Evolutionary conservation across 2,888 invertebrate species (phyloP).

Genomic region (Meloe dianella): DNA sequence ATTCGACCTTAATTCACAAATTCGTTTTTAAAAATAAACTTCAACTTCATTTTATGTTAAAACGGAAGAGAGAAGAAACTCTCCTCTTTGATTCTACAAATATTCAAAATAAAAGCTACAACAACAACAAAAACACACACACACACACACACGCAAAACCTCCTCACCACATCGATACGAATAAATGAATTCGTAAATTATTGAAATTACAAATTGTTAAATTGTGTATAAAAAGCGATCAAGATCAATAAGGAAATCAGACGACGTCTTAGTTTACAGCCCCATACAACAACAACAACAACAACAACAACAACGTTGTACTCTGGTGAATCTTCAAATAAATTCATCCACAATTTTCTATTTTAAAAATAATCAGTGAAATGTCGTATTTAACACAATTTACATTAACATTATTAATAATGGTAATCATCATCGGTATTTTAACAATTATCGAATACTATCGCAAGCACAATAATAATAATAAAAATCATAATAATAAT

Average conservation of each 20-base stretch:
- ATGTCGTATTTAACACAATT: background rate
- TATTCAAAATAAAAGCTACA: no score
- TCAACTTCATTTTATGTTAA: no score
- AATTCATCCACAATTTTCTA: no score
- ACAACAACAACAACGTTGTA: constrained; percentile 22
- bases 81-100: no score
- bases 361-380: background rate
- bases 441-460: background rate
- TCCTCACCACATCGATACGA: no score
- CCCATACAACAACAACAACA: background rate
- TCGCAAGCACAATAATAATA: constrained; percentile 14
- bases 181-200: constrained; percentile 1
- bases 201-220: background rate
- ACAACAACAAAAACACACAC: no score
- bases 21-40: no score
- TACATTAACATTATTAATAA: background rate
- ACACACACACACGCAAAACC: no score
- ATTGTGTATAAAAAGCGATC: background rate
- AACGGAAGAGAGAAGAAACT: no score
- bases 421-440: constrained; percentile 5
- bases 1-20: no score
- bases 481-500: constrained; percentile 11
- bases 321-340: constrained; percentile 20
- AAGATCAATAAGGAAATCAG: constrained; percentile 2
- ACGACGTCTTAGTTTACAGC: background rate